Percentiles rank a stretch among this genome's conserved stretches.
These are phyloP conservation scores for Volucella inflata DNA, from an alignment of 2,888 invertebrate genomes.

Conservation along the genomic window DNA sequence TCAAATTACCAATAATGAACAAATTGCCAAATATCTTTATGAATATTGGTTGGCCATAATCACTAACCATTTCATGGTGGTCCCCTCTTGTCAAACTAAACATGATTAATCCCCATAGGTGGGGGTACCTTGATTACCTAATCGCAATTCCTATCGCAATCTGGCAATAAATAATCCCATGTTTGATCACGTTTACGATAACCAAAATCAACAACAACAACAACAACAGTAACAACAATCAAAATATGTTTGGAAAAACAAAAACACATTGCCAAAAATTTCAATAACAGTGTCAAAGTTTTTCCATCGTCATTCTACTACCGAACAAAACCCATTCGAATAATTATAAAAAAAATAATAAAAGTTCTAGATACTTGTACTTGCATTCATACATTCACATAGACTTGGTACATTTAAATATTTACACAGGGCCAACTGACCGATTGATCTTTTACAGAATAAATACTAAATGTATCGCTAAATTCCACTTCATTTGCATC, in stretches of 20 bases:
- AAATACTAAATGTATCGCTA: conserved; percentile 54
- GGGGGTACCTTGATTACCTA: conserved; percentile 1
- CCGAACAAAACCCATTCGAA: no score
- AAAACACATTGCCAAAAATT: neutral
- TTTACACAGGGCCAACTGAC: neutral
- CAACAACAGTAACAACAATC: conserved; percentile 7
- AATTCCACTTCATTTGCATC: conserved; percentile 33
- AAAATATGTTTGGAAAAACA: conserved; percentile 21
- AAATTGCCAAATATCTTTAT: no score
- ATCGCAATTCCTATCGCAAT: conserved; percentile 41
- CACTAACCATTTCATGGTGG: no score
- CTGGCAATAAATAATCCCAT: conserved; percentile 16
- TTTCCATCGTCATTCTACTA: no score
- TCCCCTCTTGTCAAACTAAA: neutral
- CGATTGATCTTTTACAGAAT: conserved; percentile 5
- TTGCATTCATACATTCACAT: no score
- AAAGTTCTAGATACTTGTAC: no score
- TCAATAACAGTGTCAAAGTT: neutral
- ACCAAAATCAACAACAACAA: neutral
- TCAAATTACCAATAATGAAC: no score
- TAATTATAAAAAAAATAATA: no score
- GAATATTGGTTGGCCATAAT: no score
- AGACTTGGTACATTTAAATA: neutral
- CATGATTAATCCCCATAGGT: conserved; percentile 2
- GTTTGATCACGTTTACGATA: conserved; percentile 41